Base-by-base conservation (phyloP, 1,140 invertebrate genomes). In the Megalonaias nervosa region DNA sequence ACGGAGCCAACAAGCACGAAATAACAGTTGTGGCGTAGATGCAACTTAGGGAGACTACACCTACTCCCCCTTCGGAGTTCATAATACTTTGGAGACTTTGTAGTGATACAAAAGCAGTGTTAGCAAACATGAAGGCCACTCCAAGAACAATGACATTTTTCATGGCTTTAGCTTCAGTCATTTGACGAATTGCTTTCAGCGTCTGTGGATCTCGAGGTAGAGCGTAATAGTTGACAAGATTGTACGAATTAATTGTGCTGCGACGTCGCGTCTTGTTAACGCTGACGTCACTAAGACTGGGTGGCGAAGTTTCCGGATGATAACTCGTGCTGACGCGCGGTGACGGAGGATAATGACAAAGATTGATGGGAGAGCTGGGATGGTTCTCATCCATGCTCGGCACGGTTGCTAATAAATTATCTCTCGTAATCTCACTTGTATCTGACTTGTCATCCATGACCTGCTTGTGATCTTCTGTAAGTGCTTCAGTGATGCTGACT, bases 131-230 rank as follows among this genome's bases (percentile, higher is more conserved):
- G 75, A 89, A 90, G 9, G 88, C 87, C 2, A 88, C 19, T 59
- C 89, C 87, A 55, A 90, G 82, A 17, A 88, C 86, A n/a, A 88
- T 74, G 15, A 89, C 81, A 74, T 89, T 90, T 75, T 89, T 89
- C 38, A 83, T 73, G 15, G 87, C 85, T 73, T 86, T 86, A 57
- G 76, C 70, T 68, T 84, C 79, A 14, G 83, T 87, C 85, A 87
- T 87, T 72, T 81, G 74, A 5, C 77, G 67, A 38, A 86, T 82
- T 13, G 79, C 81, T 67, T 74, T 78, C 66, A 83, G 74, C 12
- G 82, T 84, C 48, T 81, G 73, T 0, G 81, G 74, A 60, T 88
- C 86, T 48, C 86, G 84, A 2, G 88, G 84, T n/a, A 88, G 75
- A 15, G 82, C 82, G 72, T 89, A 86, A 68, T 88, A 86, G 67